Conservation (phyloP, 2,797 vertebrate genomes). For the Myripristis jacobus region DNA sequence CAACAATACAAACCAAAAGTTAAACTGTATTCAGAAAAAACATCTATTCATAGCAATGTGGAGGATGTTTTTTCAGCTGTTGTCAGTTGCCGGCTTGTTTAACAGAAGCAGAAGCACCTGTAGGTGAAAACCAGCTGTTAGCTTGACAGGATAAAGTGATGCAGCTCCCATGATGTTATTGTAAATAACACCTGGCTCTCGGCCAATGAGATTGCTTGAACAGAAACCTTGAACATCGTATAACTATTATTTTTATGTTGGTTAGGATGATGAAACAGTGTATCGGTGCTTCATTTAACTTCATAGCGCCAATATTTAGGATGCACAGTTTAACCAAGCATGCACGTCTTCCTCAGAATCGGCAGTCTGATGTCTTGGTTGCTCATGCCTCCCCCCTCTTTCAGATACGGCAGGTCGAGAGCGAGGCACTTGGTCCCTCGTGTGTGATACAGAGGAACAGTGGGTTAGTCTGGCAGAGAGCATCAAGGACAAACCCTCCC, state of each 20-base stretch:
- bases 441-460: constrained; percentile 95
- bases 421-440: constrained; percentile 90
- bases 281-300: neutral
- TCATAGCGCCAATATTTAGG: neutral
- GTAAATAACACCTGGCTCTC: too few species aligned
- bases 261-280: neutral
- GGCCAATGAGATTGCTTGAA: too few species aligned
- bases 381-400: neutral
- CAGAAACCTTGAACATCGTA: too few species aligned
- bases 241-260: neutral
- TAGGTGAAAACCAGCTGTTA: too few species aligned
- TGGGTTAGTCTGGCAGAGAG: constrained; percentile 94
- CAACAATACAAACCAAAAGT: too few species aligned
- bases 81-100: too few species aligned
- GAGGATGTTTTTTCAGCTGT: too few species aligned
- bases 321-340: neutral
- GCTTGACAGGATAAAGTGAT: too few species aligned
- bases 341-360: neutral
- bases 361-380: neutral
- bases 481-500: constrained; percentile 92
- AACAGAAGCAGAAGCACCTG: too few species aligned
- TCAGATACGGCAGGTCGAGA: constrained; percentile 59
- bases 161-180: too few species aligned
- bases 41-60: too few species aligned
- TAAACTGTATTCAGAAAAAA: too few species aligned